Evolutionary conservation across 2,888 invertebrate genomes (phyloP).

Genomic region (Leptothorax acervorum): DNA sequence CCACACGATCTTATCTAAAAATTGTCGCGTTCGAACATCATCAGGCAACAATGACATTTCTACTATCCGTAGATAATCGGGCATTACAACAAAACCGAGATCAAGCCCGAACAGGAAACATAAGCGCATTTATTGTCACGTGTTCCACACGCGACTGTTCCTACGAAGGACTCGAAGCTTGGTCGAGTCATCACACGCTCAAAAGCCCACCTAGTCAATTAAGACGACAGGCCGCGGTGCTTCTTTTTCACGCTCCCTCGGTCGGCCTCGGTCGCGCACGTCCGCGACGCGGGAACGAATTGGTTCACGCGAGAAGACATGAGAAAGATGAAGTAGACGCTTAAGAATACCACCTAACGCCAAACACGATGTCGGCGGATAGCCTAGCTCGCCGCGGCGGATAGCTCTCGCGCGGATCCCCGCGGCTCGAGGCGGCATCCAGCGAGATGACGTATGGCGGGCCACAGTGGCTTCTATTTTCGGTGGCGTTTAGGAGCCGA

Average conservation of each 20-base stretch:
- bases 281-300: constrained; percentile 38
- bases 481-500: constrained; percentile 76
- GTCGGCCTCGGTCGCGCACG: neutral
- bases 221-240: constrained; percentile 62
- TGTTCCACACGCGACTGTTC: constrained; percentile 24
- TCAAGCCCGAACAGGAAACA: neutral
- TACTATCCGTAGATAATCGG: constrained; percentile 2
- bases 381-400: neutral
- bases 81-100: neutral
- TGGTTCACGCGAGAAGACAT: constrained; percentile 38
- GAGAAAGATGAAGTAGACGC: constrained; percentile 47
- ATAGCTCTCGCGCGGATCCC: constrained; percentile 40
- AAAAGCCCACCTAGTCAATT: constrained; percentile 64
- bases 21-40: neutral
- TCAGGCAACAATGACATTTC: neutral
- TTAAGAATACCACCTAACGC: constrained; percentile 48
- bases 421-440: constrained; percentile 51
- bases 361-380: constrained; percentile 40
- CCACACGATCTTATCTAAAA: neutral
- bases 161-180: neutral
- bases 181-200: constrained; percentile 64
- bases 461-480: constrained; percentile 80
- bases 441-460: constrained; percentile 82
- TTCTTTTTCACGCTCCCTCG: constrained; percentile 27
- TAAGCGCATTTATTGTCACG: constrained; percentile 34